phyloP scores from a whole-genome alignment of 2,113 vertebrate genomes.

The Butorides virescens region DNA sequence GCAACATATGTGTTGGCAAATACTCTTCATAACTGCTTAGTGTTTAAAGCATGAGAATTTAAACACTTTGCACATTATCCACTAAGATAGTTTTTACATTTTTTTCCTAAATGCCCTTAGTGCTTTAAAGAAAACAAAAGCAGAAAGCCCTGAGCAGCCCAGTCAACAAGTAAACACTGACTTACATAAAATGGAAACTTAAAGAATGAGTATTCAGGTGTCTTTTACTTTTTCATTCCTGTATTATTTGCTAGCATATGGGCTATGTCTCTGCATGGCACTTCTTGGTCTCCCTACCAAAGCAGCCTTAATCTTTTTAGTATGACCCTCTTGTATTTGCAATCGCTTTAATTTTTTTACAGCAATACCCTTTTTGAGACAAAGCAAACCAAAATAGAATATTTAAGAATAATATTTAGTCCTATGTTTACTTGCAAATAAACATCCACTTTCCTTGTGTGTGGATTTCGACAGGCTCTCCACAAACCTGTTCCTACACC shows the following conservation, averaged over 20 bases:
- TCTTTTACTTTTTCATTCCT: neutral
- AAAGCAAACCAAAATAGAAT: neutral
- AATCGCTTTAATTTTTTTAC: neutral
- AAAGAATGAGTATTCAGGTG: neutral
- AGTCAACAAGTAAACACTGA: neutral
- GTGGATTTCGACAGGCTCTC: neutral
- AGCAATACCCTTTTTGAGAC: neutral
- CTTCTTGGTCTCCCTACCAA: neutral
- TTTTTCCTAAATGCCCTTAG: neutral
- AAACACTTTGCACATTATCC: neutral
- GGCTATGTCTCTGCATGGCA: neutral
- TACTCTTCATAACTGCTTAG: neutral
- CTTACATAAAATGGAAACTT: neutral
- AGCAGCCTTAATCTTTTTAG: neutral
- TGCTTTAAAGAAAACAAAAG: neutral
- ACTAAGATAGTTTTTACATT: neutral
- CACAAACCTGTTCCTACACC: neutral
- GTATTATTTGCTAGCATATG: neutral
- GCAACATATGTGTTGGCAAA: neutral
- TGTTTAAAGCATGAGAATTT: neutral
- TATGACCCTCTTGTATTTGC: neutral
- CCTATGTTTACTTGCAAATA: neutral
- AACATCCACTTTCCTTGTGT: neutral
- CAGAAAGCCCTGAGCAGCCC: neutral
- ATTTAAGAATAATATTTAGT: neutral